Base-by-base conservation (phyloP, 1,140 invertebrate species). In the Lysiphlebus fabarum region DNA sequence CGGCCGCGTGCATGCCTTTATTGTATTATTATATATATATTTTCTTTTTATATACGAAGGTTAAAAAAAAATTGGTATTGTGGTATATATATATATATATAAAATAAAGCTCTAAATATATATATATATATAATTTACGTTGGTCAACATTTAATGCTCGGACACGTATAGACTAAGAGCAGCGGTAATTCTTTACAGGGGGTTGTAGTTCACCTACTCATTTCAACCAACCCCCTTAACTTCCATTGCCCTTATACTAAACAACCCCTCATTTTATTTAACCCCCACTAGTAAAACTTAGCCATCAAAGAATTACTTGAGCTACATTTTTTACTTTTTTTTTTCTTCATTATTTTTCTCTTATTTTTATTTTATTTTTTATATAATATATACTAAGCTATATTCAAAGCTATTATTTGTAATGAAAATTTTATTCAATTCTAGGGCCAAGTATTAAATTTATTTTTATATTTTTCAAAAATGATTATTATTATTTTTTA, bases 151-250 rank as follows among this genome's bases (percentile, higher is more conserved):
- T 74, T 74, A 73, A 75, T 75, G 71, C 70, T 65, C 53, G 58
- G 62, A 69, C 67, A 65, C 67, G 69, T 72, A 68, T 71, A 66
- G 66, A 62, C 71, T 77, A 76, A 77, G 74, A 77, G 75, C 74
- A 72, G 64, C 75, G 74, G 75, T 77, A 77, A 77, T 76, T 75
- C 74, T 61, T 70, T 55, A 66, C 73, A 51, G 74, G 75, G 64
- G 74, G 73, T 73, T 65, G 61, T 61, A 67, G 62, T 69, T 71
- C 61, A 64, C 60, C 63, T 58, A 64, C 64, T 68, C 63, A 62
- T 65, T 68, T 65, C 54, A 64, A 47, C 50, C 60, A 53, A 61
- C 60, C 50, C 37, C 62, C 58, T 50, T 47, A 59, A 59, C 59
- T 54, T 50, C 56, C 42, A 51, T 56, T 43, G 33, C 54, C 17